Evolutionary conservation across 2,888 invertebrate genomes (phyloP).

Genomic region (Rhodophaea formosa): DNA sequence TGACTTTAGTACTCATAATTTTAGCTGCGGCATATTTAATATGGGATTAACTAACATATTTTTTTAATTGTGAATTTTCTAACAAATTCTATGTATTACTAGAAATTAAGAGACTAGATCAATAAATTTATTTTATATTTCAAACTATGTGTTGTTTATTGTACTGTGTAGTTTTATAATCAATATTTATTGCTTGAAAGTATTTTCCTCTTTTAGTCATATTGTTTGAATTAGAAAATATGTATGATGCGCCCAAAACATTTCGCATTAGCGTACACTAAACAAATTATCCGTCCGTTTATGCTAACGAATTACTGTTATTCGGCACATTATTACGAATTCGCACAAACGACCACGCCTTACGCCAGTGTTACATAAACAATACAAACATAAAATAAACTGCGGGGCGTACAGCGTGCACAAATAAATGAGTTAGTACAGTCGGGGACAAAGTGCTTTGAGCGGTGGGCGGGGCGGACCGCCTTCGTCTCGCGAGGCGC

Average conservation of each 20-base stretch:
- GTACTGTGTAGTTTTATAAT: no score
- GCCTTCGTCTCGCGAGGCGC: slow-evolving; percentile 58
- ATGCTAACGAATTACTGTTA: slow-evolving; percentile 13
- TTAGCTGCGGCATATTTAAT: no score
- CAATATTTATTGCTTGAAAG: no score
- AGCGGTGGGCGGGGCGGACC: slow-evolving; percentile 66
- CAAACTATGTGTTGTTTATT: no score
- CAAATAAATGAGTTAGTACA: slow-evolving; percentile 59
- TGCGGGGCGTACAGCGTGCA: slow-evolving; percentile 51
- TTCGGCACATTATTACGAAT: slow-evolving; percentile 6
- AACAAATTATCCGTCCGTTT: slow-evolving; percentile 9
- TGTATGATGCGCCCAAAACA: not conserved
- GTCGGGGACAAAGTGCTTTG: slow-evolving; percentile 54
- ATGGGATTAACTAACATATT: no score
- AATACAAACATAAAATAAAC: slow-evolving; percentile 70
- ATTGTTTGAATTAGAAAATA: no score
- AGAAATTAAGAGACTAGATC: no score
- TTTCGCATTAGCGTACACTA: not conserved
- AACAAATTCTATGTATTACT: no score
- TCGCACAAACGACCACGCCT: slow-evolving; percentile 29
- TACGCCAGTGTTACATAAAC: slow-evolving; percentile 61
- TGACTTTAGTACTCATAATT: no score
- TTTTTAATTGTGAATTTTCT: no score
- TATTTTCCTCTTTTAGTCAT: no score
- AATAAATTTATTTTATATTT: no score